Percentiles rank a stretch among this genome's conserved stretches.
These are phyloP conservation scores for Antechinus flavipes DNA, from an alignment of 2,113 vertebrate genomes.

Conservation along the genomic window DNA sequence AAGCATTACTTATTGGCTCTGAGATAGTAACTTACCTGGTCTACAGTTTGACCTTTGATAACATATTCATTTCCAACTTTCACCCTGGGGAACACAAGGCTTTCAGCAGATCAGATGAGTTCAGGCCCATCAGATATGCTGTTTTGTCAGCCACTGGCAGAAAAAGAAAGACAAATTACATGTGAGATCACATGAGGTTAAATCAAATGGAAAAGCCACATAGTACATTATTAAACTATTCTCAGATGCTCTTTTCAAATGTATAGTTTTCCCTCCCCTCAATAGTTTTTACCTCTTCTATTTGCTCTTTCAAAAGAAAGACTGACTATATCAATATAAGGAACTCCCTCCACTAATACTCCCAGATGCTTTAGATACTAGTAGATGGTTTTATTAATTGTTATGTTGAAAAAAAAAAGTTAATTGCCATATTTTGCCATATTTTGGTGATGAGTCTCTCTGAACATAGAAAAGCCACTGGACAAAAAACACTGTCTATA, in stretches of 20 bases:
- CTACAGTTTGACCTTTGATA: slow-evolving; percentile 86
- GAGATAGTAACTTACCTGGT: slow-evolving; percentile 80
- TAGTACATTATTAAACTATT: background rate
- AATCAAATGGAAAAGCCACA: background rate
- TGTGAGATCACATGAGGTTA: background rate
- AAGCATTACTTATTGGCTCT: accelerated
- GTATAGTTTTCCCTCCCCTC: accelerated
- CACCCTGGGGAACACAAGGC: slow-evolving; percentile 85
- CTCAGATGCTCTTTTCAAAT: background rate
- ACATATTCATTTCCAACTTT: slow-evolving; percentile 88
- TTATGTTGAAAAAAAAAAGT: background rate
- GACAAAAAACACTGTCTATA: background rate
- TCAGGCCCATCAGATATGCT: slow-evolving; percentile 87
- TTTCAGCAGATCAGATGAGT: slow-evolving; percentile 87
- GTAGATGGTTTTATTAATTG: background rate
- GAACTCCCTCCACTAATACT: background rate
- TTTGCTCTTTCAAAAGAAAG: background rate
- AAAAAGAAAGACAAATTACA: background rate
- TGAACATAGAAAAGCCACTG: background rate
- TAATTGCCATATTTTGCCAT: background rate
- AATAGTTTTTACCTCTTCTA: background rate
- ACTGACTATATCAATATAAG: background rate
- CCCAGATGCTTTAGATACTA: background rate
- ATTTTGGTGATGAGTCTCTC: background rate
- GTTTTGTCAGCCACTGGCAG: slow-evolving; percentile 86